Percentiles rank a stretch among this genome's conserved stretches.
Evolutionary conservation across 2,113 vertebrate genomes (phyloP).

Genomic region (Irena cyanogastra): DNA sequence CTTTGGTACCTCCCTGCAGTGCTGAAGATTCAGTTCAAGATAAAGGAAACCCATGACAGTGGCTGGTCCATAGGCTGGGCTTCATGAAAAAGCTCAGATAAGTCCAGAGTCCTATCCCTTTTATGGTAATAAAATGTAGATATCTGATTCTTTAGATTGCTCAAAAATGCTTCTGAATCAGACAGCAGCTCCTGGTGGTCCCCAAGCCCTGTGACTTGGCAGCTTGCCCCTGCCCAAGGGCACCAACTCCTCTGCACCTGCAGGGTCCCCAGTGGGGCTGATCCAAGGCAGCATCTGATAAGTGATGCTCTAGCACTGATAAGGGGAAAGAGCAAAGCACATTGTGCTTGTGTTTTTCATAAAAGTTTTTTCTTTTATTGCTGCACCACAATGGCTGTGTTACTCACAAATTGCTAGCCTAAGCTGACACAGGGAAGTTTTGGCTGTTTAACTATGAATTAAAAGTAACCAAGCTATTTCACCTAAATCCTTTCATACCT

Average conservation of each 20-base stretch:
- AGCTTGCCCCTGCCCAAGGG: background rate
- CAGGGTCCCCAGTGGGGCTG: rapidly evolving
- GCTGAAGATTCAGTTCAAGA: background rate
- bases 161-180: background rate
- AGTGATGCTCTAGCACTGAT: background rate
- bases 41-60: background rate
- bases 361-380: background rate
- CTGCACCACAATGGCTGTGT: background rate
- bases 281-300: background rate
- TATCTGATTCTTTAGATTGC: background rate
- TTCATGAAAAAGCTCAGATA: background rate
- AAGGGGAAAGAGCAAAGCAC: background rate
- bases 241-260: rapidly evolving
- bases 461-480: background rate
- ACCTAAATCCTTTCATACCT: background rate
- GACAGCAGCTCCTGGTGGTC: background rate
- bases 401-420: background rate
- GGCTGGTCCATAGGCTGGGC: background rate
- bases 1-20: background rate
- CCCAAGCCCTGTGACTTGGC: background rate
- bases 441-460: background rate
- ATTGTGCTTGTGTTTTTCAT: background rate
- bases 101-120: background rate
- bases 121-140: background rate
- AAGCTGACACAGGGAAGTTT: background rate